phyloP scores from a whole-genome alignment of 1,140 invertebrate genomes.

The Belonocnema kinseyi region DNA sequence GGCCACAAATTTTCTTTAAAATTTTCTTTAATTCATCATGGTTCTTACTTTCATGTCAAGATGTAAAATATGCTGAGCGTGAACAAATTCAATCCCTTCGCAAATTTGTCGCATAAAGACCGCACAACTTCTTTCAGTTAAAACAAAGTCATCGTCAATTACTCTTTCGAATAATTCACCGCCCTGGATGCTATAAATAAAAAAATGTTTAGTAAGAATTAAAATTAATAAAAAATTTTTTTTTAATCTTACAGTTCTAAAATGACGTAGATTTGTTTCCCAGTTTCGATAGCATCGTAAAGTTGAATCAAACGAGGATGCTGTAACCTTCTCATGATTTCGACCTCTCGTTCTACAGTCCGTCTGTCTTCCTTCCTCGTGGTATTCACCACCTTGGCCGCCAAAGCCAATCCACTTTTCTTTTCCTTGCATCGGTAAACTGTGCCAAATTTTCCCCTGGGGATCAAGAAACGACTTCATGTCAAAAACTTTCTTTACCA shows the following conservation, averaged over 20 bases:
- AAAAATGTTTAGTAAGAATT: slow-evolving; percentile 38
- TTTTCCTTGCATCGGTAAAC: slow-evolving; percentile 95
- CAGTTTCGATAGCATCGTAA: slow-evolving; percentile 96
- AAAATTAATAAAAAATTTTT: slow-evolving; percentile 20
- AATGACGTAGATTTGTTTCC: slow-evolving; percentile 94
- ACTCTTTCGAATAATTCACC: slow-evolving; percentile 99
- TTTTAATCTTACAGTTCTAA: slow-evolving; percentile 92
- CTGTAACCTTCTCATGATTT: slow-evolving; percentile 95
- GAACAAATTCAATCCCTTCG: slow-evolving; percentile 97
- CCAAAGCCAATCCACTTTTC: slow-evolving; percentile 85
- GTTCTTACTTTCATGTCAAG: slow-evolving; percentile 93
- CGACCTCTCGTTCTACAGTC: slow-evolving; percentile 95
- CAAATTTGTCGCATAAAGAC: slow-evolving; percentile 98
- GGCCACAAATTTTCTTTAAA: too few species aligned
- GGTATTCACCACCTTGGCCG: slow-evolving; percentile 95
- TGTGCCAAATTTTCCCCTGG: slow-evolving; percentile 98
- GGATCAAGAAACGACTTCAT: slow-evolving; percentile 52
- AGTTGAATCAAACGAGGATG: slow-evolving; percentile 96
- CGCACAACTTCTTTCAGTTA: slow-evolving; percentile 96
- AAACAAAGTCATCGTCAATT: slow-evolving; percentile 97
- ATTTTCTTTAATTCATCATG: not conserved
- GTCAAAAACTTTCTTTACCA: not conserved
- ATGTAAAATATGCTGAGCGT: slow-evolving; percentile 95
- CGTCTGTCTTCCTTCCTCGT: slow-evolving; percentile 89
- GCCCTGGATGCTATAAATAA: slow-evolving; percentile 89